Evolutionary conservation across 2,113 vertebrate species (phyloP), one percentile per base, ranked within the genome.

Genomic region (Pungitius pungitius): DNA sequence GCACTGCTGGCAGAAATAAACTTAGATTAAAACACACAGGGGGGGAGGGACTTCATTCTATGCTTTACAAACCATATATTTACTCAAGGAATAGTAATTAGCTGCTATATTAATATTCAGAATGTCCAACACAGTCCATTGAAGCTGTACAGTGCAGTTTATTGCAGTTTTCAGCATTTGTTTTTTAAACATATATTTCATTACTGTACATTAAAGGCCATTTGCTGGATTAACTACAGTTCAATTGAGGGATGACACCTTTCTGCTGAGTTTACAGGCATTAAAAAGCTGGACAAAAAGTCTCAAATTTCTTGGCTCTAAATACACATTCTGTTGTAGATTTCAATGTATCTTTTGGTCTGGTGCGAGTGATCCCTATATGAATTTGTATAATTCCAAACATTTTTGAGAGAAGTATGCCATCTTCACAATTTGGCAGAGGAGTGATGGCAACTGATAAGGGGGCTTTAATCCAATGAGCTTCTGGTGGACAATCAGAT

Each of bases 281-380:
- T 52, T 45, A 17, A 61, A 45, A 55, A 37, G 14, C n/a, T 58
- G 8, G 6, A 60, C 43, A 37, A 55, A 65, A 52, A 78, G 35
- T 68, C 47, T 58, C 5, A 0, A 39, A 42, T 35, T 14, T 67
- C 55, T 59, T 52, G 40, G 51, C 60, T 45, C 1, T 12, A 55
- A 12, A 14, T 60, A 45, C 33, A 54, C 55, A 65, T 20, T 33
- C 8, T 27, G 6, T 4, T 57, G 22, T 47, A 18, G 73, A 68
- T 35, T 9, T 43, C 0, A 1, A 15, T 17, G 42, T 22, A 22
- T 49, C 9, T 51, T 3, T 43, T 43, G 42, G 42, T 15, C 14
- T 8, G 18, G 49, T 24, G 49, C 11, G 24, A 52, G 22, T 22
- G 24, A 52, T 24, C n/a, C n/a, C 49, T 52, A 24, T 51, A 51